Evolutionary conservation across 2,888 invertebrate genomes (phyloP), one percentile per base, ranked within the genome.

Genomic region (Nomada ferruginata): DNA sequence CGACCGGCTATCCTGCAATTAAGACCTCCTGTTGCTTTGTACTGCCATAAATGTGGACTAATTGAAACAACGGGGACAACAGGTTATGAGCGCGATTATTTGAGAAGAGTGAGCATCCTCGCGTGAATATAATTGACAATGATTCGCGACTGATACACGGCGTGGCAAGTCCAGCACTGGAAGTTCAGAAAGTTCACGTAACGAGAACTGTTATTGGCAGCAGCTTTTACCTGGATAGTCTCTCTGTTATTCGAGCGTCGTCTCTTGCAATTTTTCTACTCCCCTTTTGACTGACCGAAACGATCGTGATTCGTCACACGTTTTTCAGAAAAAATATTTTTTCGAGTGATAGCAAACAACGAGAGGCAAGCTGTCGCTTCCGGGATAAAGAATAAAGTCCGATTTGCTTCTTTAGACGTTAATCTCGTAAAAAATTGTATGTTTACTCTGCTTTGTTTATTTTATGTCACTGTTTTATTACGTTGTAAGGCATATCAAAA

Each of bases 201-300:
- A 72, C 79, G 61, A 50, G 53, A 72, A 80, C 65, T 68, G 66
- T 66, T 79, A 79, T 79, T 80, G 79, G 79, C 79, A 79, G 71
- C 66, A 72, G 72, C 79, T 80, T 80, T 80, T 80, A 80, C 55
- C 71, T 44, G 50, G 53, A 70, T 50, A 76, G 60, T 55, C 71
- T 65, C 55, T 18, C 15, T 61, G 52, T 36, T 52, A 52, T 78
- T 78, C 59, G 50, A 53, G 61, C 76, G 60, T 52, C 11, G 79
- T 70, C 59, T 18, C 44, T 5, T 18, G n/a, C 64, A 23, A 79
- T 65, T 78, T 79, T 78, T 53, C 36, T 59, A 15, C 47, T 42
- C 65, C 47, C 44, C 52, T 26, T 29, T 47, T 7, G 36, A 36
- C 36, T 23, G 11, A 23, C 61, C 13, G n/a, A 44, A 23, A 20